Base-by-base conservation (phyloP, 2,113 vertebrate genomes). In the Calonectris borealis region DNA sequence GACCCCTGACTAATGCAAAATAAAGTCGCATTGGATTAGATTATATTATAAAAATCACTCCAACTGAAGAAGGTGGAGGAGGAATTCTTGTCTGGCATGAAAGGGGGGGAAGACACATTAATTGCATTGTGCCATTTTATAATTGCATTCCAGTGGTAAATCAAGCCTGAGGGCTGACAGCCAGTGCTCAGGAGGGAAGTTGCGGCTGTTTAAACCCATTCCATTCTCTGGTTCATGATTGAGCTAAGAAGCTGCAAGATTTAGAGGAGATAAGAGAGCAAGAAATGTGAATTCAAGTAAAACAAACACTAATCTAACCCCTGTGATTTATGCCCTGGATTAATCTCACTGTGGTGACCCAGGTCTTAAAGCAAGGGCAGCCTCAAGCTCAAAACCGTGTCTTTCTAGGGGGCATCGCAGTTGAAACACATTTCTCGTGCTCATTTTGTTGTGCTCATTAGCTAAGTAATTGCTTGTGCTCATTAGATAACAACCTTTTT, bases 231-330 rank as follows among this genome's bases (percentile, higher is more conserved):
- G 78, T 75, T 95, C 93, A 68, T 83, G 87, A 96, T 3, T 80
- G 55, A 94, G 70, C 64, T 90, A 82, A 90, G 93, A 96, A 88
- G 38, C 78, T 91, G 64, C 44, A 90, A 97, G 89, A 97, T 94
- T 91, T 88, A 68, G 89, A 68, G 19, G 34, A 94, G 96, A 93
- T 95, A 95, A 96, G 84, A 90, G 64, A 83, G 51, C 34, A 94
- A 94, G 70, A 95, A 91, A 96, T 87, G 94, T 95, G 84, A 92
- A 96, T 78, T 96, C 76, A 94, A 96, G 89, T 91, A 94, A 97
- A 96, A 94, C 64, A 95, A 96, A 91, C 88, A 94, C 88, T 95
- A 92, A 96, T 93, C 82, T 94, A 95, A 92, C 60, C 71, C 54
- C 85, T 90, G 66, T 93, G 89, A 97, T 96, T 95, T 96, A 95